Evolutionary conservation across 30 jellyfish, hydroid and myxozoan genomes (phyloP), one percentile per base, ranked within the genome.

Genomic region (Catostylus mosaicus): DNA sequence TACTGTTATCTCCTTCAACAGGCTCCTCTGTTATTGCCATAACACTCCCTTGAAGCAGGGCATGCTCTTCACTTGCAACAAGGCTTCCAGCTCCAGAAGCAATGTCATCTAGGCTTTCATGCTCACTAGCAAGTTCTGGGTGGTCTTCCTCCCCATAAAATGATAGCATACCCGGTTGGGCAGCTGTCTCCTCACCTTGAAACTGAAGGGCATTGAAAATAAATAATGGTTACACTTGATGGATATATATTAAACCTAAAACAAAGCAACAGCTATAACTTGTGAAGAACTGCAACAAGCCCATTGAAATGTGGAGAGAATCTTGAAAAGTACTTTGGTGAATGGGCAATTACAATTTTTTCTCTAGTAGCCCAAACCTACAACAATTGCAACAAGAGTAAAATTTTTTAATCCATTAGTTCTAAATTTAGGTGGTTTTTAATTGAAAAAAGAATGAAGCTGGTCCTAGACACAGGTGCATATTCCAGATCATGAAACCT

Each of bases 1-100:
- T 79, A 64, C 90, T 79, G 65, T 47, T 67, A 50, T 79, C 90
- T 64, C 90, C 90, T 47, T 79, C 90, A 1, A 37, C 74, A 18
- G 34, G 90, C 29, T 65, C 90, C 7, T 79, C 90, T 48, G 74
- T 45, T 52, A 45, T 36, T 78, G 82, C 62, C 19, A 30, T 43
- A 51, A 67, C 40, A 43, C 67, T 47, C 29, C 81, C 65, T 18
- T 75, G 81, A 20, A 69, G 81, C 43, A 59, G 54, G 20, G 81
- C 81, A 78, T 78, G 62, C 24, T 64, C 82, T 31, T 62, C 66
- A 47, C 83, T 51, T 23, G 83, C 83, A 20, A 72, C 83, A 45
- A 40, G 83, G 71, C 89, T 78, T 10, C 88, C 79, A 11, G 75
- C 68, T 14, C 60, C 89, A 6, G 88, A 60, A 26, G 88, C 68